Percentiles rank a stretch among this genome's conserved stretches.
Conservation (phyloP, 2,888 invertebrate genomes). For the Andricus curvator region DNA sequence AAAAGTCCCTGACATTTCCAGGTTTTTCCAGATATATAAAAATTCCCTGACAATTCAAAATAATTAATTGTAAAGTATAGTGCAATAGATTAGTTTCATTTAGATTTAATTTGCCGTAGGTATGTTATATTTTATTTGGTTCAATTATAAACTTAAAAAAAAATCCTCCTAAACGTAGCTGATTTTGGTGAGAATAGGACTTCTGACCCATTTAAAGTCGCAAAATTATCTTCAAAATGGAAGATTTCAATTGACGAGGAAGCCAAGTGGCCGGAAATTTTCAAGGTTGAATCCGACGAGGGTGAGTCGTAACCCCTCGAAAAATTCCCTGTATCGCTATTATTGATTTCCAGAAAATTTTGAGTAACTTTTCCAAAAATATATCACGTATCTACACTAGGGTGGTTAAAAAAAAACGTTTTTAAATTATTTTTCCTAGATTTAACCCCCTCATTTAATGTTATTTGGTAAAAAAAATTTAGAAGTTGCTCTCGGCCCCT, state of each 20-base stretch:
- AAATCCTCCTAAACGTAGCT: slow-evolving; percentile 20
- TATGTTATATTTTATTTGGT: not conserved
- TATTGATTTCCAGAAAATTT: not conserved
- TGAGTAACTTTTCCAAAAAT: slow-evolving; percentile 4
- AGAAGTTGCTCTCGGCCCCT: too few relatives aligned
- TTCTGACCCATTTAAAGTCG: not conserved
- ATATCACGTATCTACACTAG: not conserved
- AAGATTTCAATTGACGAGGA: slow-evolving; percentile 33
- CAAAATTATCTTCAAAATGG: slow-evolving; percentile 10
- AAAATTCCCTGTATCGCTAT: slow-evolving; percentile 11
- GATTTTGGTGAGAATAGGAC: slow-evolving; percentile 18
- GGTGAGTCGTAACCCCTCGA: slow-evolving; percentile 25
- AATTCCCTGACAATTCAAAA: too few relatives aligned
- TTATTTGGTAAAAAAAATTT: too few relatives aligned
- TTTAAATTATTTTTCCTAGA: too few relatives aligned
- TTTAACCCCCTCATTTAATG: too few relatives aligned
- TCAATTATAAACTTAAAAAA: not conserved
- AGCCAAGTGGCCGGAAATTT: slow-evolving; percentile 41
- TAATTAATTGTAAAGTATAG: not conserved
- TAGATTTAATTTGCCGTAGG: not conserved
- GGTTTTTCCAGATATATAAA: too few relatives aligned
- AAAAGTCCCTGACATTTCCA: too few relatives aligned
- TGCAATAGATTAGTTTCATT: not conserved
- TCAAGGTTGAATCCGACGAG: slow-evolving; percentile 28
- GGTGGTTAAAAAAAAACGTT: too few relatives aligned